These are phyloP conservation scores for Ctenopoma kingsleyae DNA, from an alignment of 2,797 vertebrate species.

Conservation along the genomic window DNA sequence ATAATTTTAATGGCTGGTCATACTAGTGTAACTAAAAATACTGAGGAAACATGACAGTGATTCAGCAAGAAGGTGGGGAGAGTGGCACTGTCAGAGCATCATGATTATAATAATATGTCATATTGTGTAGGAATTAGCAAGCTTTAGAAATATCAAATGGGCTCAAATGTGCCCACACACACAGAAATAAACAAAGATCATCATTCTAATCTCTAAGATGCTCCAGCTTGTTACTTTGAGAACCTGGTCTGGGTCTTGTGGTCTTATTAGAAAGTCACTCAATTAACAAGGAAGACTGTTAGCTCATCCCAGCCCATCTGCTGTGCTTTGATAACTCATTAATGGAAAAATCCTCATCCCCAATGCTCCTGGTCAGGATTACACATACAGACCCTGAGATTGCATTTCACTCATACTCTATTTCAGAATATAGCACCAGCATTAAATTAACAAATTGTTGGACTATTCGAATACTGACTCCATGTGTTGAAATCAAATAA, in stretches of 20 bases:
- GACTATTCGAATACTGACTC: slow-evolving; percentile 66
- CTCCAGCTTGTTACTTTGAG: slow-evolving; percentile 62
- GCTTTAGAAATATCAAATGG: slow-evolving; percentile 55
- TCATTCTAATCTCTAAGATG: slow-evolving; percentile 63
- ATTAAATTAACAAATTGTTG: slow-evolving; percentile 77
- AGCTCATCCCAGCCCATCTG: slow-evolving; percentile 83
- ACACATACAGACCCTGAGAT: slow-evolving; percentile 70
- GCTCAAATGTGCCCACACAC: slow-evolving; percentile 29
- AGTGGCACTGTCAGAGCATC: slow-evolving; percentile 22
- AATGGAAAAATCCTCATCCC: slow-evolving; percentile 80
- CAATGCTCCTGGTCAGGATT: slow-evolving; percentile 81
- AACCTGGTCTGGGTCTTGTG: slow-evolving; percentile 69
- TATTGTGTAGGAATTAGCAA: slow-evolving; percentile 57
- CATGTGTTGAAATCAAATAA: slow-evolving; percentile 73
- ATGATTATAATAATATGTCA: slow-evolving; percentile 50
- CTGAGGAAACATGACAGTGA: slow-evolving; percentile 11
- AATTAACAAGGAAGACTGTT: slow-evolving; percentile 81
- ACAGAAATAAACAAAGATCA: slow-evolving; percentile 20
- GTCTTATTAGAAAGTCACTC: slow-evolving; percentile 81
- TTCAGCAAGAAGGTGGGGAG: slow-evolving; percentile 23
- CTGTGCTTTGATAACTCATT: slow-evolving; percentile 86
- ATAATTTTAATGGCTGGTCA: slow-evolving; percentile 36
- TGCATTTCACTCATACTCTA: slow-evolving; percentile 75
- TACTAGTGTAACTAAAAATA: slow-evolving; percentile 11
- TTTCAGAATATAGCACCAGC: slow-evolving; percentile 71